Percentiles rank a stretch among this genome's conserved stretches.
These are phyloP conservation scores for Himalopsyche anomala DNA, from an alignment of 2,888 invertebrate species.

Conservation along the genomic window DNA sequence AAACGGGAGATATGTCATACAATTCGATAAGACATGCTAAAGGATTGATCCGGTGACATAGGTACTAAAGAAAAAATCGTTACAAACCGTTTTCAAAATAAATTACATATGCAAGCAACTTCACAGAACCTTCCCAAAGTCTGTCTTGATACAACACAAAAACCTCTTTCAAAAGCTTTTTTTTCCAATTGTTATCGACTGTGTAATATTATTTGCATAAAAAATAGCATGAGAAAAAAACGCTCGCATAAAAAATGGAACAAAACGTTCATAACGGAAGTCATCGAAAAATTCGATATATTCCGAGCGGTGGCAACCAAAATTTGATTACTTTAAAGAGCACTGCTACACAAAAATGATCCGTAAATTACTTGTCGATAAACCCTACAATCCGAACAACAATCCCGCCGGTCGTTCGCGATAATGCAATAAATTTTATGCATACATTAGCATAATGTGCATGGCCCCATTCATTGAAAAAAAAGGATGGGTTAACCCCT, in stretches of 20 bases:
- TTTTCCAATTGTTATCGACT: slow-evolving; percentile 63
- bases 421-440: slow-evolving; percentile 75
- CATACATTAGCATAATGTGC: slow-evolving; percentile 79
- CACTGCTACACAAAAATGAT: slow-evolving; percentile 50
- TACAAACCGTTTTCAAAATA: slow-evolving; percentile 64
- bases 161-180: slow-evolving; percentile 58
- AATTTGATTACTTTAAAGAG: slow-evolving; percentile 56
- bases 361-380: slow-evolving; percentile 44
- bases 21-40: slow-evolving; percentile 59
- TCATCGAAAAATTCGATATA: slow-evolving; percentile 62
- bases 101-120: slow-evolving; percentile 64
- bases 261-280: slow-evolving; percentile 61
- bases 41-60: slow-evolving; percentile 56
- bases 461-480: slow-evolving; percentile 78
- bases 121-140: slow-evolving; percentile 53
- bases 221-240: slow-evolving; percentile 66
- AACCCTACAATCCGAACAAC: slow-evolving; percentile 46
- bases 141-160: slow-evolving; percentile 59
- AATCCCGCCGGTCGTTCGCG: slow-evolving; percentile 66
- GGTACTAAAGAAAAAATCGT: slow-evolving; percentile 61
- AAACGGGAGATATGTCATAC: slow-evolving; percentile 53
- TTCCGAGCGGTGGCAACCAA: slow-evolving; percentile 59
- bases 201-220: slow-evolving; percentile 66
- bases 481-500: slow-evolving; percentile 78
- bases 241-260: slow-evolving; percentile 61